These are phyloP conservation scores for Sus cebifrons DNA, from an alignment of 2,797 vertebrate species.

Conservation along the genomic window DNA sequence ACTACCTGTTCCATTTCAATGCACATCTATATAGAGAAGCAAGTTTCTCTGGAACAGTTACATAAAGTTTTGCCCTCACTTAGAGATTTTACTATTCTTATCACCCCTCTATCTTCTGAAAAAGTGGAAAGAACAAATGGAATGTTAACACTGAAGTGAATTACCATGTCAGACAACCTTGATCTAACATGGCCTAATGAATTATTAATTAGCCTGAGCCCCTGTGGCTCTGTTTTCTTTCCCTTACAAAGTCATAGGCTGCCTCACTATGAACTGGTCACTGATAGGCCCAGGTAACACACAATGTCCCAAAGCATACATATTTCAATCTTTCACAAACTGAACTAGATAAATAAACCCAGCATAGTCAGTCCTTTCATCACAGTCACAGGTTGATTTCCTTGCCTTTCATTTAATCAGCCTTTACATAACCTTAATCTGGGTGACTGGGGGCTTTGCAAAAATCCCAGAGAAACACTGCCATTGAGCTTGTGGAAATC, in stretches of 20 bases:
- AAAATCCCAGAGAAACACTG: not conserved
- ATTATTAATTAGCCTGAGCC: not conserved
- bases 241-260: not conserved
- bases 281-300: not conserved
- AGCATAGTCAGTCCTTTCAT: not conserved
- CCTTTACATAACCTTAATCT: not conserved
- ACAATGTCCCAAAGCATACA: no score
- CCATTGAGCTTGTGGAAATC: not conserved
- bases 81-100: not conserved
- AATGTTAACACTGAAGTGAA: not conserved
- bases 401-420: not conserved
- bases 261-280: not conserved
- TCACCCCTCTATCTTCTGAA: not conserved
- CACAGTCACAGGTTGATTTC: not conserved
- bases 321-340: not conserved
- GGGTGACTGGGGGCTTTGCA: not conserved
- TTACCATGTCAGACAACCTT: not conserved
- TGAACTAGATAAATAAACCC: not conserved
- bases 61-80: not conserved
- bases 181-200: not conserved
- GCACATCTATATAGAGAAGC: not conserved
- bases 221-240: not conserved
- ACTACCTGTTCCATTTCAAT: not conserved
- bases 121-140: not conserved
- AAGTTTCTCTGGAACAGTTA: not conserved